Evolutionary conservation across 2,888 invertebrate genomes (phyloP).

Genomic region (Rhimphoctona megacephalus): DNA sequence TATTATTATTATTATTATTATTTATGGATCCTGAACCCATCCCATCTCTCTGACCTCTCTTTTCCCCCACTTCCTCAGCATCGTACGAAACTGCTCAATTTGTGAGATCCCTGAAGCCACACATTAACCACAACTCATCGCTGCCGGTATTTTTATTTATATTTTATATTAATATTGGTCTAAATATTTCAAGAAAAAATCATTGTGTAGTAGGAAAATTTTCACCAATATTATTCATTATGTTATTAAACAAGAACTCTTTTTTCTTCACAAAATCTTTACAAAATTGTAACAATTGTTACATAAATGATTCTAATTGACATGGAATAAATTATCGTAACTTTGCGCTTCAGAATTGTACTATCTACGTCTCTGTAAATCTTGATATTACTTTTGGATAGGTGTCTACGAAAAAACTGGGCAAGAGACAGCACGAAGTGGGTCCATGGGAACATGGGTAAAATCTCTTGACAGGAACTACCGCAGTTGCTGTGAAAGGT

Average conservation of each 20-base stretch:
- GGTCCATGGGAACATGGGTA: background rate
- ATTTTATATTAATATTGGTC: background rate
- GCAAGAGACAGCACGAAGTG: background rate
- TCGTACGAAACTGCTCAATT: too few species aligned
- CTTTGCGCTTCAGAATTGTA: too few species aligned
- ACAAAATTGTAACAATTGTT: background rate
- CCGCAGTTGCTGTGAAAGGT: conserved; percentile 17
- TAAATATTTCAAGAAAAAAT: background rate
- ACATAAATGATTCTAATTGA: background rate
- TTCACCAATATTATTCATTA: background rate
- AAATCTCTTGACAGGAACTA: conserved; percentile 24
- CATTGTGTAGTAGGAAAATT: background rate
- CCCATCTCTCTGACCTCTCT: too few species aligned
- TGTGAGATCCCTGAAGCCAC: too few species aligned
- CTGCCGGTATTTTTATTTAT: too few species aligned
- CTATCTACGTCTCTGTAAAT: background rate
- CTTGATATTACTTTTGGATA: background rate
- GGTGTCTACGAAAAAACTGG: background rate
- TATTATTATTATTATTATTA: too few species aligned
- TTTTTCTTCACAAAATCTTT: too few species aligned
- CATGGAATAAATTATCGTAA: background rate
- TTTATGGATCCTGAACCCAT: too few species aligned
- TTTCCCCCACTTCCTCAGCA: too few species aligned
- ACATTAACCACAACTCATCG: too few species aligned
- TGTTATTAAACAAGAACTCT: background rate